phyloP scores from a whole-genome alignment of 2,888 invertebrate genomes.

The Hemaris fuciformis region DNA sequence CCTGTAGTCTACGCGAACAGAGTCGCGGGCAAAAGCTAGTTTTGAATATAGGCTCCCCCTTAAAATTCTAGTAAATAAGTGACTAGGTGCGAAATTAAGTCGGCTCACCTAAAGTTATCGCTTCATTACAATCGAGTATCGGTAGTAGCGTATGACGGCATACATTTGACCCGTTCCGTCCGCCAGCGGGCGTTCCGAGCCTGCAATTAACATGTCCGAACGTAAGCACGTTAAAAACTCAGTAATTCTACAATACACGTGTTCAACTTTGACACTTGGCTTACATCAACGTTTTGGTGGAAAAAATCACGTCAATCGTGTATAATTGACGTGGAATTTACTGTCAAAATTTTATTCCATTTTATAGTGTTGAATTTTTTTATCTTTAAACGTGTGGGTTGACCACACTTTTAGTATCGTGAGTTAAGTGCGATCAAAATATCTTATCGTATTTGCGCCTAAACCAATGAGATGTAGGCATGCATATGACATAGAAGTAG shows the following conservation, averaged over 20 bases:
- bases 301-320: not conserved
- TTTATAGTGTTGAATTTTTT: too few relatives aligned
- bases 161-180: conserved; percentile 19
- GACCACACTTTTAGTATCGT: too few relatives aligned
- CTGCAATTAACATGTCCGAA: conserved; percentile 55
- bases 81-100: too few relatives aligned
- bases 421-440: too few relatives aligned
- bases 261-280: conserved; percentile 37
- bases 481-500: too few relatives aligned
- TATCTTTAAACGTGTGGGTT: too few relatives aligned
- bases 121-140: not conserved
- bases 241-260: conserved; percentile 31
- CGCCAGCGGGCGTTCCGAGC: conserved; percentile 35
- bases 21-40: too few relatives aligned
- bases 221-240: conserved; percentile 39
- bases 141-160: not conserved
- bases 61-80: too few relatives aligned
- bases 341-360: not conserved
- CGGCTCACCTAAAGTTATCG: not conserved
- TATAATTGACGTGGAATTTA: not conserved
- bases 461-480: too few relatives aligned
- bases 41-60: too few relatives aligned
- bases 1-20: too few relatives aligned
- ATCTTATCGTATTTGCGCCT: too few relatives aligned
- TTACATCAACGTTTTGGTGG: not conserved